Evolutionary conservation across 2,888 invertebrate genomes (phyloP).

Genomic region (Chrysolina haemoptera): DNA sequence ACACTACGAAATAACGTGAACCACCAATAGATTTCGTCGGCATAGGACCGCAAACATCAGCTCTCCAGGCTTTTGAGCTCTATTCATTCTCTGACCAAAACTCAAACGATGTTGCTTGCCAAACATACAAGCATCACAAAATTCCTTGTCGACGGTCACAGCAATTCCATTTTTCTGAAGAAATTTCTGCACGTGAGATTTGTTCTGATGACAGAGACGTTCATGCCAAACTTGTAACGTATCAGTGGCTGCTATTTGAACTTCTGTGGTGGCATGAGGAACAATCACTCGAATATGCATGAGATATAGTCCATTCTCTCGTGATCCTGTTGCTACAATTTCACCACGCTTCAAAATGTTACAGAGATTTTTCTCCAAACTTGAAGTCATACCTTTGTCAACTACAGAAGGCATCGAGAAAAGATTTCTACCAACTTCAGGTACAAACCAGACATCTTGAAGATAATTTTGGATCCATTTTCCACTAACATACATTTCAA

Average conservation of each 20-base stretch:
- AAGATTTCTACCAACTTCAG: slow-evolving; percentile 17
- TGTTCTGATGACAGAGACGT: slow-evolving; percentile 23
- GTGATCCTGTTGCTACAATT: background rate
- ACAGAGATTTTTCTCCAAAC: slow-evolving; percentile 10
- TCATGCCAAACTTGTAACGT: slow-evolving; percentile 24
- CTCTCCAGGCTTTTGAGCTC: too few relatives aligned
- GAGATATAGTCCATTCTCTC: background rate
- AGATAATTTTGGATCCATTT: slow-evolving; percentile 22
- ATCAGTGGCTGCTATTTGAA: background rate
- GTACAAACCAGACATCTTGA: slow-evolving; percentile 26
- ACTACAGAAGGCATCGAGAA: slow-evolving; percentile 20
- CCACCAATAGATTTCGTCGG: slow-evolving; percentile 12
- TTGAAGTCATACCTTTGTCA: slow-evolving; percentile 21
- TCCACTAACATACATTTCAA: slow-evolving; percentile 22
- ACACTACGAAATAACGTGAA: slow-evolving; percentile 24
- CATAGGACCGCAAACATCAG: background rate
- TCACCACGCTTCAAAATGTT: background rate
- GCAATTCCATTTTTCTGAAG: background rate
- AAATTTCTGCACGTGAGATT: background rate
- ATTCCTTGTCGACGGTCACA: too few relatives aligned
- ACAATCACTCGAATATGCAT: slow-evolving; percentile 14
- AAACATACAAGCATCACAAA: too few relatives aligned
- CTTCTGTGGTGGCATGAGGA: background rate
- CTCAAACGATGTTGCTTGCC: too few relatives aligned
- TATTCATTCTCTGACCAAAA: too few relatives aligned